Evolutionary conservation across 2,888 invertebrate species (phyloP).

Genomic region (Chaitophorus viminalis): DNA sequence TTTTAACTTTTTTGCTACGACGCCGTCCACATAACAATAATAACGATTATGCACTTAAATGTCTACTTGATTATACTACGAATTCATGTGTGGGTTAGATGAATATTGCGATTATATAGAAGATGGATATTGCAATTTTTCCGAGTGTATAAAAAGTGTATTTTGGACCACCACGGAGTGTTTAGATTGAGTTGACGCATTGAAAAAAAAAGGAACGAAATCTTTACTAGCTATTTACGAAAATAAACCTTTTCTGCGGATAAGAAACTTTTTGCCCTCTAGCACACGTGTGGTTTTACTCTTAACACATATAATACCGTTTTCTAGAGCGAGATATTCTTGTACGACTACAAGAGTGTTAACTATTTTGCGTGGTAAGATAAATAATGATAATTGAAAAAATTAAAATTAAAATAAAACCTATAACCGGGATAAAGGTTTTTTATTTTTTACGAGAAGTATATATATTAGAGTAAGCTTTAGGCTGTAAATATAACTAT

Average conservation of each 20-base stretch:
- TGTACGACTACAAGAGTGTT: too few relatives aligned
- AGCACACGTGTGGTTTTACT: neutral
- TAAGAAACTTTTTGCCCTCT: neutral
- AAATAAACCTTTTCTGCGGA: neutral
- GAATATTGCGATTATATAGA: too few relatives aligned
- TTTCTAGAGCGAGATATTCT: too few relatives aligned
- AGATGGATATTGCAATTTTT: constrained; percentile 21
- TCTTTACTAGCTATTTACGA: neutral
- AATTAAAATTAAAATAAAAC: too few relatives aligned
- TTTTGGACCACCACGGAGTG: neutral
- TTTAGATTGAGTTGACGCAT: neutral
- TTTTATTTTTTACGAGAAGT: too few relatives aligned
- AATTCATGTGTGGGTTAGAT: neutral
- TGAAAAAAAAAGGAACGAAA: neutral
- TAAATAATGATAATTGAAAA: too few relatives aligned
- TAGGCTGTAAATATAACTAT: too few relatives aligned
- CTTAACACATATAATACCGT: too few relatives aligned
- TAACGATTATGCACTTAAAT: neutral
- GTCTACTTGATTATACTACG: neutral
- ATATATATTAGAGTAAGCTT: too few relatives aligned
- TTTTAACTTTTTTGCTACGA: neutral
- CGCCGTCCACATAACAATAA: too few relatives aligned
- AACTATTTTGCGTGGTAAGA: too few relatives aligned
- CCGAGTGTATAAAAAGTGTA: neutral
- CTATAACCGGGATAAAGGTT: too few relatives aligned